These are phyloP conservation scores for Alosa sapidissima DNA, from an alignment of 2,797 vertebrate species.

Conservation along the genomic window DNA sequence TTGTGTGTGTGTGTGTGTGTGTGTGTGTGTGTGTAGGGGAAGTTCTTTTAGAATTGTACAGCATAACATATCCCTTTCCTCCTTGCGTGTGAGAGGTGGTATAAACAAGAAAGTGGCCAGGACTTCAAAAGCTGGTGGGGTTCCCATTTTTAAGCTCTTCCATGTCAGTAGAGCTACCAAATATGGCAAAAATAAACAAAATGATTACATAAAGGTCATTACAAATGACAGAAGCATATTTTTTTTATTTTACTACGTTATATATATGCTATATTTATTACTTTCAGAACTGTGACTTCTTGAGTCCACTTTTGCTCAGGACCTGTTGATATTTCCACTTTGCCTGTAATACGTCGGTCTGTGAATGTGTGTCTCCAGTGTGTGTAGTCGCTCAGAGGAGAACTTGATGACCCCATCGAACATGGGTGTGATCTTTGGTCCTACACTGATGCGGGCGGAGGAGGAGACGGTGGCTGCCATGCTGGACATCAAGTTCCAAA, in stretches of 20 bases:
- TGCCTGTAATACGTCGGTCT: background rate
- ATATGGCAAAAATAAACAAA: no score
- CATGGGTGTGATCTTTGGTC: constrained; percentile 97
- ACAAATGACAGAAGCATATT: no score
- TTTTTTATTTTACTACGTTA: no score
- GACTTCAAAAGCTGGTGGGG: background rate
- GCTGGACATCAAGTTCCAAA: constrained; percentile 99
- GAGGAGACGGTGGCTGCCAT: constrained; percentile 97
- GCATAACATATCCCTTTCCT: background rate
- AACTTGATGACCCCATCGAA: constrained; percentile 95
- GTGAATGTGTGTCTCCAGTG: constrained; percentile 66
- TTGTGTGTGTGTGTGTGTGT: no score
- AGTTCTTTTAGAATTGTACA: no score
- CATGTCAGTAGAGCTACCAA: no score
- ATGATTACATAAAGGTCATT: no score
- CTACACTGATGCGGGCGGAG: constrained; percentile 93
- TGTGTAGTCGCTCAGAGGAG: constrained; percentile 87
- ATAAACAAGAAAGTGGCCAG: background rate
- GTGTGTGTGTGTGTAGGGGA: no score
- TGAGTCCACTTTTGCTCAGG: no score
- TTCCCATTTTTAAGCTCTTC: background rate
- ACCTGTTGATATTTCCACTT: no score
- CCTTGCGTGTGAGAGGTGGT: background rate
- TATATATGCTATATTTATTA: no score
- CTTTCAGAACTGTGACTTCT: no score